Evolutionary conservation across 2,888 invertebrate genomes (phyloP).

Genomic region (Alloscopus bannaensis): DNA sequence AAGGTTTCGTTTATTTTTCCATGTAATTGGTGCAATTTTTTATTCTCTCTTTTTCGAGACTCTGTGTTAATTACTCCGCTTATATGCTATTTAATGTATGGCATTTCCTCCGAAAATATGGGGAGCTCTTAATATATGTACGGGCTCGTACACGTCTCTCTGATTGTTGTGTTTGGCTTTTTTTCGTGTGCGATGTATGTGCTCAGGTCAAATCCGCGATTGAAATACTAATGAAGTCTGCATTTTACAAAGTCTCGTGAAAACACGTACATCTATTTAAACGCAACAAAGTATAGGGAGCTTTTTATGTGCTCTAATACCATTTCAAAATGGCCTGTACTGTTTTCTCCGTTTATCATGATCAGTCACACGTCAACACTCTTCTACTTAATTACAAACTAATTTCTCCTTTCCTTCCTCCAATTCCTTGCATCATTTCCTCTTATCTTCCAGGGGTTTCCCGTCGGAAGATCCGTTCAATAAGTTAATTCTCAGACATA

Average conservation of each 20-base stretch:
- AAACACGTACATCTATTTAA: not conserved
- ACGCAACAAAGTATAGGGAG: not conserved
- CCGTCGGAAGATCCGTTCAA: not conserved
- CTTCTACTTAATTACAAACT: conserved; percentile 59
- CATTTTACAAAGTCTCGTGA: not conserved
- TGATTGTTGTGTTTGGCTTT: no score
- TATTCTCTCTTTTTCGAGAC: conserved; percentile 39
- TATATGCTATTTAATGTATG: conserved; percentile 25
- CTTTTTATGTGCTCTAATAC: conserved; percentile 4
- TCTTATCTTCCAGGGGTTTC: conserved; percentile 48
- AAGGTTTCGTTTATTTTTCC: conserved; percentile 24
- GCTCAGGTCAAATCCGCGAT: conserved; percentile 58
- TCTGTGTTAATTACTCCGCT: conserved; percentile 46
- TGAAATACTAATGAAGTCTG: conserved; percentile 61
- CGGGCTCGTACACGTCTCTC: no score
- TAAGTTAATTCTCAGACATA: conserved; percentile 22
- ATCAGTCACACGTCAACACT: conserved; percentile 64
- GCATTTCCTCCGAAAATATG: conserved; percentile 27
- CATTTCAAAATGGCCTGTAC: no score
- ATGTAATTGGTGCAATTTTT: conserved; percentile 48
- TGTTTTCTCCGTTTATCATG: conserved; percentile 46
- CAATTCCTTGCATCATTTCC: conserved; percentile 11
- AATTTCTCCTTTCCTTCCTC: conserved; percentile 52
- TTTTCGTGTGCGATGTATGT: not conserved
- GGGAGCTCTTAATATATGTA: no score